These are phyloP conservation scores for Philypnodon macrostomus DNA, from an alignment of 2,797 vertebrate genomes.

Conservation along the genomic window DNA sequence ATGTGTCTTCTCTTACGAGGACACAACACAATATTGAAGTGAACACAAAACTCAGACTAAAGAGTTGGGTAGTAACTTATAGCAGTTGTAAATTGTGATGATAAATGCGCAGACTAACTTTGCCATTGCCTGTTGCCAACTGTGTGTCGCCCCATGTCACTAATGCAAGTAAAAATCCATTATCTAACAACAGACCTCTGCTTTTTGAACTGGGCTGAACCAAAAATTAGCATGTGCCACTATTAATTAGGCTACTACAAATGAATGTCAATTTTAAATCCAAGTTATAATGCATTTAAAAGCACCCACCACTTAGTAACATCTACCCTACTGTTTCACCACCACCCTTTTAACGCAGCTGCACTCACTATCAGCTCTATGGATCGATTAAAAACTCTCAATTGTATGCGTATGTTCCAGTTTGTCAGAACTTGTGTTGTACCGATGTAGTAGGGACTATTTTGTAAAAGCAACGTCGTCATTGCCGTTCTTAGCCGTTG, in stretches of 20 bases:
- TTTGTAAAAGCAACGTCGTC: rapidly evolving
- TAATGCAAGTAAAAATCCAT: not conserved
- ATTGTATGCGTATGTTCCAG: not conserved
- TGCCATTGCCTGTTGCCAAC: conserved; percentile 1
- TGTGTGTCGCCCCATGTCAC: not conserved
- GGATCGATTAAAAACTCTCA: conserved; percentile 8
- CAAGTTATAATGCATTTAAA: not conserved
- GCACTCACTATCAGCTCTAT: not conserved
- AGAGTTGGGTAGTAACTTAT: no score
- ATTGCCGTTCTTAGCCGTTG: rapidly evolving
- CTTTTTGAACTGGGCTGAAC: not conserved
- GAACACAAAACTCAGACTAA: not conserved
- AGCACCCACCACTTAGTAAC: not conserved
- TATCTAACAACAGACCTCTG: no score
- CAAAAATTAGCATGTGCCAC: not conserved
- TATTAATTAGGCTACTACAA: no score
- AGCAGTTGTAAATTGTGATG: not conserved
- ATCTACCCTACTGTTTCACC: not conserved
- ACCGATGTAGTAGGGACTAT: conserved; percentile 20
- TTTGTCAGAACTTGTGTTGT: rapidly evolving
- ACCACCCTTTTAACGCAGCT: not conserved
- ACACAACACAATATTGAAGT: not conserved
- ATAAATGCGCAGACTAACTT: not conserved
- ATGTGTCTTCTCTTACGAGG: conserved; percentile 1
- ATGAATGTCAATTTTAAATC: not conserved